Conservation (phyloP, 2,797 vertebrate genomes). For the Notolepis coatsorum region DNA sequence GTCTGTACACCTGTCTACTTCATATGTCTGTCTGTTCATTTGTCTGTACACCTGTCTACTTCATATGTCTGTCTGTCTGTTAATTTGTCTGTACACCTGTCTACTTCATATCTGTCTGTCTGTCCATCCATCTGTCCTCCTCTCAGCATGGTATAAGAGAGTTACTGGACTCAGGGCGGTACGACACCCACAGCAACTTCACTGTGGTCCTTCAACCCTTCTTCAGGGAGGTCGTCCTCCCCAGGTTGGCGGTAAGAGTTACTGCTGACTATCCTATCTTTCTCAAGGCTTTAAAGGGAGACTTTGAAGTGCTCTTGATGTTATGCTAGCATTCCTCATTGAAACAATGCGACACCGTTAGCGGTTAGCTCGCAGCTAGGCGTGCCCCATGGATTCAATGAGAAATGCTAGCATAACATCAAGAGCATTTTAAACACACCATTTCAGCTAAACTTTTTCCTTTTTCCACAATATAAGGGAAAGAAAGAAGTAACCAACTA, state of each 20-base stretch:
- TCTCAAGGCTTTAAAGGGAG: too few species aligned
- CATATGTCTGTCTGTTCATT: too few species aligned
- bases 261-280: slow-evolving; percentile 3
- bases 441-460: too few species aligned
- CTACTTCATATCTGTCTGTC: slow-evolving; percentile 8
- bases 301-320: too few species aligned
- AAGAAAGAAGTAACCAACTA: too few species aligned
- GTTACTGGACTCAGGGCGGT: slow-evolving; percentile 87
- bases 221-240: slow-evolving; percentile 74
- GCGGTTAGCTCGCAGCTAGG: too few species aligned
- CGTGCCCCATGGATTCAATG: too few species aligned
- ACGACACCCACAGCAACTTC: slow-evolving; percentile 88
- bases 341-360: too few species aligned
- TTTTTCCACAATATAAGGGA: too few species aligned
- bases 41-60: not conserved
- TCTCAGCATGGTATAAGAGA: slow-evolving; percentile 77
- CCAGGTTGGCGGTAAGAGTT: slow-evolving; percentile 76
- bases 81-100: not conserved
- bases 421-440: too few species aligned
- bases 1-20: too few species aligned
- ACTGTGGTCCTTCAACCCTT: slow-evolving; percentile 92
- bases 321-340: too few species aligned
- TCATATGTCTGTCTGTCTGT: not conserved
- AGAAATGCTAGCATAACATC: not conserved
- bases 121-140: slow-evolving; percentile 1